Conservation (phyloP, 2,113 vertebrate species). For the Phasianus colchicus region DNA sequence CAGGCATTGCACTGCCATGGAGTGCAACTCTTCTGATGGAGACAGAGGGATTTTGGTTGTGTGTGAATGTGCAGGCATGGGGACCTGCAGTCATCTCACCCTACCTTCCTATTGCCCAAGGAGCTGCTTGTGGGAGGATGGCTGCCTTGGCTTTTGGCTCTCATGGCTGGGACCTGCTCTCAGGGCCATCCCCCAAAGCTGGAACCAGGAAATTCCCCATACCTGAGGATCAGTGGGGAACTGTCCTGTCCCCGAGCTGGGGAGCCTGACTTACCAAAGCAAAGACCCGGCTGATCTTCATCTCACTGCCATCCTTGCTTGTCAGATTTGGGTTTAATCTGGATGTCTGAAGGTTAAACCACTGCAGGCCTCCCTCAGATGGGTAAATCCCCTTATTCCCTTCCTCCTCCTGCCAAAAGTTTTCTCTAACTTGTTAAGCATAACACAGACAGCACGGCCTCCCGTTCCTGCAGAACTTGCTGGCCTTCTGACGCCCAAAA, state of each 20-base stretch:
- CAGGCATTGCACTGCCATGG: background rate
- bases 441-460: conserved; percentile 51
- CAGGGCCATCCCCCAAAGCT: background rate
- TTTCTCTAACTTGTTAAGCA: conserved; percentile 49
- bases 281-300: background rate
- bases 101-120: background rate
- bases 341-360: conserved; percentile 38
- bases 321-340: background rate
- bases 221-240: background rate
- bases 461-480: conserved; percentile 31
- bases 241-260: background rate
- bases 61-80: background rate
- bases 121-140: background rate
- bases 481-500: conserved; percentile 55
- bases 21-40: background rate
- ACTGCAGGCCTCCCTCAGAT: conserved; percentile 20
- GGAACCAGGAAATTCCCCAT: background rate
- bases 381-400: conserved; percentile 23
- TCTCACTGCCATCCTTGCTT: background rate
- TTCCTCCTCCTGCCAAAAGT: conserved; percentile 17
- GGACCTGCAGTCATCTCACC: too few species aligned
- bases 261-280: background rate
- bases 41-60: background rate
- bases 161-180: background rate
- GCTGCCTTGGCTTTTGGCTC: background rate